Evolutionary conservation across 1,140 invertebrate species (phyloP), one percentile per base, ranked within the genome.

Genomic region (Carposina sasakii): DNA sequence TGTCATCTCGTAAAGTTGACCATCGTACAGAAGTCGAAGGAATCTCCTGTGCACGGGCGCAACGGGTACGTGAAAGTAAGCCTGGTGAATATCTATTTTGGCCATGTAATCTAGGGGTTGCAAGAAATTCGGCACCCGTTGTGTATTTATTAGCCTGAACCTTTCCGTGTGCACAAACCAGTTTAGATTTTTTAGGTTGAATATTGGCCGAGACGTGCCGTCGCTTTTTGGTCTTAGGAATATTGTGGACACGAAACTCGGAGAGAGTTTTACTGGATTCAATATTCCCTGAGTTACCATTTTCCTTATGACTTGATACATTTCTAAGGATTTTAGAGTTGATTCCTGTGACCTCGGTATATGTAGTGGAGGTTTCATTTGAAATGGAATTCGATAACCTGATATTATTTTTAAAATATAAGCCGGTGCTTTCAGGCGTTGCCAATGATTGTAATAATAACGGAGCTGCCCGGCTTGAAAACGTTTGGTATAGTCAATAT

Each of bases 161-260:
- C 4, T 17, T 19, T 39, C 17, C 36, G 19, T 4, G 2, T 19
- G 3, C 8, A 39, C 17, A 5, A 19, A 39, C 8, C 20, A 6
- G n/a, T 39, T 39, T 19, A 39, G 19, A 6, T 8, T 4, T 19
- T 39, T 17, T 39, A 39, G 20, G 20, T 39, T 39, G 36, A 39
- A 39, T 20, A 39, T 39, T 3, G 36, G 36, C 6, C 36, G 3
- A 2, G 13, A 4, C 6, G 36, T 19, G 15, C 36, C 36, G 36
- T 39, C 36, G 36, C 20, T 39, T n/a, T 39, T 39, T 8, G 15
- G 9, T 19, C 8, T n/a, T n/a, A 39, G n/a, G n/a, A 39, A 39
- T 19, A 39, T 39, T 17, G 15, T 39, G 4, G 36, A 39, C 4
- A 39, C 6, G 31, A 33, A 33, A 33, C 31, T 33, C 9, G 31